Conservation (phyloP, 2,113 vertebrate species). For the Microtus pennsylvanicus region DNA sequence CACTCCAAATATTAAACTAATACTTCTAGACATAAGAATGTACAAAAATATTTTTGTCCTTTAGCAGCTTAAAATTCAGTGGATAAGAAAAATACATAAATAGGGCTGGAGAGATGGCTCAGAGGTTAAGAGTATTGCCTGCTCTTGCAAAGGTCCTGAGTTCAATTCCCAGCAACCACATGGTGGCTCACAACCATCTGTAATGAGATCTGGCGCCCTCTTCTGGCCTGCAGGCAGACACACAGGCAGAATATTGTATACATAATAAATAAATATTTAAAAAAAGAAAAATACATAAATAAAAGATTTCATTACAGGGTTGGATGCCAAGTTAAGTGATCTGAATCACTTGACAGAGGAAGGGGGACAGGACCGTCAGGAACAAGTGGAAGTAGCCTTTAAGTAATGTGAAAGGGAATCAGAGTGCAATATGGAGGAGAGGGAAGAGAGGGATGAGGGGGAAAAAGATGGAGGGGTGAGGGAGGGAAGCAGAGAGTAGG, state of each 20-base stretch:
- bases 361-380: not conserved
- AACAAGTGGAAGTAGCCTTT: not conserved
- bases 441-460: not conserved
- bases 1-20: not conserved
- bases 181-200: no score
- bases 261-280: no score
- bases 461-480: not conserved
- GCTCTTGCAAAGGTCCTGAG: no score
- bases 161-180: no score
- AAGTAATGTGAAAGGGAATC: not conserved
- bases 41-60: constrained; percentile 14
- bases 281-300: constrained; percentile 36
- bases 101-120: no score
- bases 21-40: constrained; percentile 38
- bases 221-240: no score
- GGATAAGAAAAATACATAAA: constrained; percentile 22
- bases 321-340: not conserved
- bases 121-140: no score
- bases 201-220: no score
- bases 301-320: not conserved
- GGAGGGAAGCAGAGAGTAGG: not conserved
- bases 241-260: no score
- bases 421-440: not conserved
- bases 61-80: not conserved
- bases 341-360: not conserved